Conservation (phyloP, 2,888 invertebrate species). For the Caenorhabditis sp. region DNA sequence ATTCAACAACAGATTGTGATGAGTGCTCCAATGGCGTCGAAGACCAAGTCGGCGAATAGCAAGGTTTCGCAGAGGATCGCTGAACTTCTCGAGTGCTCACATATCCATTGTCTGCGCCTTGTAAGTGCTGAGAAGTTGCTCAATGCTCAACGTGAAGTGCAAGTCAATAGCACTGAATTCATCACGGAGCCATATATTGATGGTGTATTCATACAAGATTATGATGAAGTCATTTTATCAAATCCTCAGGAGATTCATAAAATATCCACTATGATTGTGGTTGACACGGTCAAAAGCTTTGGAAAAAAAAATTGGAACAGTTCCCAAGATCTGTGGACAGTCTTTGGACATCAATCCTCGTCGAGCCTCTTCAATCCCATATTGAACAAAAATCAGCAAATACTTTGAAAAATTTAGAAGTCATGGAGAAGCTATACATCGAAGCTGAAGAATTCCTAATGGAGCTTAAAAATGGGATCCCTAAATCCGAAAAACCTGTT, state of each 20-base stretch:
- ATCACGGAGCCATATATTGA: constrained; percentile 17
- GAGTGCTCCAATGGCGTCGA: constrained; percentile 13
- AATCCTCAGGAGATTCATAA: neutral
- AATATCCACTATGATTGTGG: constrained; percentile 11
- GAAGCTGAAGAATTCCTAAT: neutral
- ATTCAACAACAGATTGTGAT: constrained; percentile 8
- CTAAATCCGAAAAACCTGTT: too few species aligned
- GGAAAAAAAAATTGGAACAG: neutral
- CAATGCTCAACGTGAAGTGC: neutral
- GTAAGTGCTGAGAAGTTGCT: constrained; percentile 4
- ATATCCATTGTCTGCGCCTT: constrained; percentile 13
- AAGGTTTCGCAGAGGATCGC: constrained; percentile 4
- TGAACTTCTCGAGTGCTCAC: neutral
- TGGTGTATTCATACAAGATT: constrained; percentile 9
- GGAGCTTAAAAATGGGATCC: neutral
- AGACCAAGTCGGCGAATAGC: constrained; percentile 7
- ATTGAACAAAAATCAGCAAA: neutral
- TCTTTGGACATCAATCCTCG: neutral
- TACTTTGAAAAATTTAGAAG: neutral
- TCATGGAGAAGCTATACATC: neutral
- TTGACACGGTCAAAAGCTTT: constrained; percentile 6
- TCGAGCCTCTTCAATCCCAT: neutral
- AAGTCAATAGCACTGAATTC: constrained; percentile 3
- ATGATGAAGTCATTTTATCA: constrained; percentile 3
- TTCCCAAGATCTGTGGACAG: neutral